Evolutionary conservation across 2,888 invertebrate species (phyloP).

Genomic region (Drosophila multiciliata): DNA sequence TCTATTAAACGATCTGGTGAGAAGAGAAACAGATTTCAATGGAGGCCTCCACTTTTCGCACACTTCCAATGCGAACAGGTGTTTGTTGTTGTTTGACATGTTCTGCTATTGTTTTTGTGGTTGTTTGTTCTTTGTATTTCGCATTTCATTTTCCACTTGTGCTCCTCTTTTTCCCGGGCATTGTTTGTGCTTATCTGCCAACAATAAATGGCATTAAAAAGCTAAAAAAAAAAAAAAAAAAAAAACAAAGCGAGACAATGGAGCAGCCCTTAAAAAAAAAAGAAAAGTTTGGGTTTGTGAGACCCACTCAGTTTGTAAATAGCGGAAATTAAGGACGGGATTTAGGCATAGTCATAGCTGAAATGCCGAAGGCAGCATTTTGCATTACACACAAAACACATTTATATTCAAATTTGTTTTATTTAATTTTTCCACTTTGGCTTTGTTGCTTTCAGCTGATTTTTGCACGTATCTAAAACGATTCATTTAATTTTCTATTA

Average conservation of each 20-base stretch:
- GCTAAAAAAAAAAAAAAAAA: slow-evolving; percentile 53
- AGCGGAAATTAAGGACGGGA: slow-evolving; percentile 69
- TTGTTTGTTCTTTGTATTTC: slow-evolving; percentile 20
- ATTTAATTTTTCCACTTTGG: neutral
- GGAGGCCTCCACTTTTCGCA: slow-evolving; percentile 35
- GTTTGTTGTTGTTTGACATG: slow-evolving; percentile 49
- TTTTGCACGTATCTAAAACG: slow-evolving; percentile 25
- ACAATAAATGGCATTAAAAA: slow-evolving; percentile 73
- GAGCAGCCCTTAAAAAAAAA: slow-evolving; percentile 6
- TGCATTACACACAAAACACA: slow-evolving; percentile 54
- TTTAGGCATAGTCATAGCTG: slow-evolving; percentile 2
- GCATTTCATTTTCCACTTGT: slow-evolving; percentile 33
- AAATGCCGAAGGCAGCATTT: slow-evolving; percentile 64
- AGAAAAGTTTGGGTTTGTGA: neutral
- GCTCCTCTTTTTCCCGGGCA: slow-evolving; percentile 26
- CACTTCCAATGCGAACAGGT: slow-evolving; percentile 50
- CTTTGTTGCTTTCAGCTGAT: neutral
- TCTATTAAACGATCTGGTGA: neutral
- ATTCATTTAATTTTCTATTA: slow-evolving; percentile 31
- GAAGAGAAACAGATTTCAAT: slow-evolving; percentile 1
- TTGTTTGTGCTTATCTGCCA: slow-evolving; percentile 64
- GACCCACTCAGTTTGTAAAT: neutral
- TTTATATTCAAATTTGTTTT: slow-evolving; percentile 69
- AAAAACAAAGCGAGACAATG: slow-evolving; percentile 44
- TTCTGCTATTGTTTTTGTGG: slow-evolving; percentile 20